A percentile compares a stretch with the other conserved stretches of the same genome.
These are phyloP conservation scores for Callaeas wilsoni DNA, from an alignment of 2,113 vertebrate genomes.

Conservation along the genomic window DNA sequence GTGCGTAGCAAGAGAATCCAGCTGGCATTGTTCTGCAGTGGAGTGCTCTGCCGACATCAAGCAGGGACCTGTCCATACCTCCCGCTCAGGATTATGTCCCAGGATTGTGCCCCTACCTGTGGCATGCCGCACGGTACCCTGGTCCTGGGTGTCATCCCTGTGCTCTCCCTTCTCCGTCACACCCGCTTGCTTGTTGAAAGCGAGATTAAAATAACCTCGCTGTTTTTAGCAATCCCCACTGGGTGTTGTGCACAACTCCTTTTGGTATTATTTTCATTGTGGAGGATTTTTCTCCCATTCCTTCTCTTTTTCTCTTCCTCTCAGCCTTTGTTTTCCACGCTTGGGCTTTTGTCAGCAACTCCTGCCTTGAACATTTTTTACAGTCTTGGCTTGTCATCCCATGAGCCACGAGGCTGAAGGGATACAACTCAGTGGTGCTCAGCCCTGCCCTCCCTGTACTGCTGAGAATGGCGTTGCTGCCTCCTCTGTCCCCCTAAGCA, in stretches of 20 bases:
- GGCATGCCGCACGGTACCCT: fast-evolving
- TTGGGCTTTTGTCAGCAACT: not conserved
- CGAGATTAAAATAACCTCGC: conserved; percentile 43
- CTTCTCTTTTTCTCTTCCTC: not conserved
- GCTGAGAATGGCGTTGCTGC: not conserved
- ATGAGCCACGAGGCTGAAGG: not conserved
- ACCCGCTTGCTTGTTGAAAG: conserved; percentile 18
- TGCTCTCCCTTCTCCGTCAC: not conserved
- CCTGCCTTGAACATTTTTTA: not conserved
- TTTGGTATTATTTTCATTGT: conserved; percentile 21
- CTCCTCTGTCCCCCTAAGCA: not conserved
- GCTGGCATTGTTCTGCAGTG: not conserved
- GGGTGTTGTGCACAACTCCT: conserved; percentile 38
- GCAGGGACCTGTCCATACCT: not conserved
- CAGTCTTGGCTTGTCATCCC: not conserved
- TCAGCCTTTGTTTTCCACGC: not conserved
- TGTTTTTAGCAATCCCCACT: conserved; percentile 52
- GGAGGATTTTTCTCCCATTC: not conserved
- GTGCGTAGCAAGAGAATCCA: not conserved
- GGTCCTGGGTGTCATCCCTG: not conserved
- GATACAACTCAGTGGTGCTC: not conserved
- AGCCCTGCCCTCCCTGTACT: fast-evolving
- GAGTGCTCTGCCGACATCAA: fast-evolving
- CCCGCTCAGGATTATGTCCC: not conserved
- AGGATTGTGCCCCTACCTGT: not conserved